Percentiles rank a stretch among this genome's conserved stretches.
Conservation (phyloP, 2,888 invertebrate species). For the Acheta domesticus region DNA sequence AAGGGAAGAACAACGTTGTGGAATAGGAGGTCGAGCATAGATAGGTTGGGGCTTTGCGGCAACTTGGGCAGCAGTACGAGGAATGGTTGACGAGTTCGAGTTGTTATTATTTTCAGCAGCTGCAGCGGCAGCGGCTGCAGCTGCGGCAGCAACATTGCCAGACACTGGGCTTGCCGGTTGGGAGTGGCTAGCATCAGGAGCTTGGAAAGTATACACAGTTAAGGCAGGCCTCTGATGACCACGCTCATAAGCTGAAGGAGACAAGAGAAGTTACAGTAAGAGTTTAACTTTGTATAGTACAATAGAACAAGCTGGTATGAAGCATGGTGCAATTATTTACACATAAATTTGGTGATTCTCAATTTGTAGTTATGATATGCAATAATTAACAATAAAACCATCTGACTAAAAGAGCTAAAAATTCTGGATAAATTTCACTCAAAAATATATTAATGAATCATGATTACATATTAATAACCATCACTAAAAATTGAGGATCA, state of each 20-base stretch:
- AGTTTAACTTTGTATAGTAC: conserved; percentile 6
- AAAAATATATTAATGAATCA: too few species aligned
- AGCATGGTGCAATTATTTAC: conserved; percentile 28
- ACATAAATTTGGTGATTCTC: background rate
- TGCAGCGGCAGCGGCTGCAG: background rate
- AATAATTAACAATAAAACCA: too few species aligned
- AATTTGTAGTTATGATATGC: too few species aligned
- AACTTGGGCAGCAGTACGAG: conserved; percentile 19
- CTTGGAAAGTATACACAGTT: conserved; percentile 83
- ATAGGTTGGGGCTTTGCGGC: conserved; percentile 41
- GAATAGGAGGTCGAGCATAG: conserved; percentile 64
- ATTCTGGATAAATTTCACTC: too few species aligned
- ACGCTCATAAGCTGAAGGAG: conserved; percentile 71
- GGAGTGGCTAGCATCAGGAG: conserved; percentile 57
- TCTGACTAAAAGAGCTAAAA: too few species aligned
- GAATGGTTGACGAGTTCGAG: conserved; percentile 6
- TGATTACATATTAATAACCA: too few species aligned
- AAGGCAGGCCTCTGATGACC: conserved; percentile 80
- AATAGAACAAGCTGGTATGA: conserved; percentile 25
- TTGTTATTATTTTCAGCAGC: conserved; percentile 19
- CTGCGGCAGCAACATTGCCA: background rate
- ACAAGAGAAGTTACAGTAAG: conserved; percentile 29
- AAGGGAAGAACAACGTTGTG: conserved; percentile 80
- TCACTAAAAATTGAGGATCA: too few species aligned
- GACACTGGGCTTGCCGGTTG: conserved; percentile 51